These are phyloP conservation scores for Bilobella aurantiaca DNA, from an alignment of 1,140 invertebrate genomes.

Conservation along the genomic window DNA sequence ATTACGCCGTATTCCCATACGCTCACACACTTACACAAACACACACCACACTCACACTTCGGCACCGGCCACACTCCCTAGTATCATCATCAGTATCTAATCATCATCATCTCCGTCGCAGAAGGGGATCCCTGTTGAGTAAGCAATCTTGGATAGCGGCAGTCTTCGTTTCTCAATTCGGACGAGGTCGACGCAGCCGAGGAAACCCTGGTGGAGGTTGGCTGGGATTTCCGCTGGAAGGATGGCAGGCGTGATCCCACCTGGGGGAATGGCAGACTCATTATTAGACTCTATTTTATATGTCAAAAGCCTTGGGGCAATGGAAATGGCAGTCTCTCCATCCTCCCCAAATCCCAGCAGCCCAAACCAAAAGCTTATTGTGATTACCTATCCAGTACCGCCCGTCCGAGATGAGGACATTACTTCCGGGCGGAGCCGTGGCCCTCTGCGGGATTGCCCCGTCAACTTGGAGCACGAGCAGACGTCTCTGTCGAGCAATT, in stretches of 20 bases:
- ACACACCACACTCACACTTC: too few relatives aligned
- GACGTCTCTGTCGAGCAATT: slow-evolving; percentile 54
- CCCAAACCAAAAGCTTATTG: neutral
- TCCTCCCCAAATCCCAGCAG: slow-evolving; percentile 35
- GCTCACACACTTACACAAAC: too few relatives aligned
- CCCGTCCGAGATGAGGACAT: slow-evolving; percentile 60
- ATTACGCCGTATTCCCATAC: too few relatives aligned
- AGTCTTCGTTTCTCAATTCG: slow-evolving; percentile 46
- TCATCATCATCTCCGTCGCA: slow-evolving; percentile 32
- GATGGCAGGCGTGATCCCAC: too few relatives aligned
- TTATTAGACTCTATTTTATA: too few relatives aligned
- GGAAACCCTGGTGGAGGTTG: slow-evolving; percentile 50
- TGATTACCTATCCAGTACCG: slow-evolving; percentile 62
- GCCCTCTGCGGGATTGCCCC: slow-evolving; percentile 49
- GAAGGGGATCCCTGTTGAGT: slow-evolving; percentile 27
- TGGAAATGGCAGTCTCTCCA: too few relatives aligned
- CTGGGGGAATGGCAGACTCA: too few relatives aligned
- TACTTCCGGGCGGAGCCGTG: slow-evolving; percentile 52
- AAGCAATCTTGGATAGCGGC: slow-evolving; percentile 34
- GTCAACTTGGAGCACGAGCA: slow-evolving; percentile 59
- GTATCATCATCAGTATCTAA: too few relatives aligned
- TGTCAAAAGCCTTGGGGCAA: too few relatives aligned
- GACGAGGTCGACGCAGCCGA: slow-evolving; percentile 52
- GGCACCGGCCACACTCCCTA: too few relatives aligned
- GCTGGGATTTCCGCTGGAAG: slow-evolving; percentile 49